Evolutionary conservation across 2,113 vertebrate genomes (phyloP), one percentile per base, ranked within the genome.

Genomic region (Pachycephala philippinensis): DNA sequence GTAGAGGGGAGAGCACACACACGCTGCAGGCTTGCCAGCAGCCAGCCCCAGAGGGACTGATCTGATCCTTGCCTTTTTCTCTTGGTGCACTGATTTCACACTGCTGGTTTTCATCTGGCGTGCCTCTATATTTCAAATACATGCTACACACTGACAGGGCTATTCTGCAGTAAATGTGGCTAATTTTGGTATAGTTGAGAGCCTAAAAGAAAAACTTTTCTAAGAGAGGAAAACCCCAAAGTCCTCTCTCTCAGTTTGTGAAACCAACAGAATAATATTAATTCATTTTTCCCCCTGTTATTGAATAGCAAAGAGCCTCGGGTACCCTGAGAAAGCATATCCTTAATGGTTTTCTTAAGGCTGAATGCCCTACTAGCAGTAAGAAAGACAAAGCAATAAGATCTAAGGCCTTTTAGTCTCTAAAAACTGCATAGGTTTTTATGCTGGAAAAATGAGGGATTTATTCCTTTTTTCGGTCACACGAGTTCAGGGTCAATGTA

Each of bases 381-480:
- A 84, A 77, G 87, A 94, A 88, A 96, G 91, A 97, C 96, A 97
- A 97, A 97, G 92, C 82, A 88, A 24, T 45, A 60, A 97, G 96
- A 96, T 97, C 95, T 97, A 95, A 97, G 91, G 87, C 75, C 82
- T 93, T 89, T 96, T 68, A 85, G 89, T 86, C 79, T 85, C 94
- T 64, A 80, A 70, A 94, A 97, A 90, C 49, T 24, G 49, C 89
- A 80, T 52, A 89, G 91, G 91, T 95, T 97, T 97, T 94, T 93
- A 96, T 91, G 95, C 84, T 81, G 89, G 84, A 95, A 97, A 97
- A 97, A 95, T 96, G 87, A 97, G 89, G 94, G 95, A 95, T 97
- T 97, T 97, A 95, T 96, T 97, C 68, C 37, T 90, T 95, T 95
- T 93, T 92, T 89, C 0, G 0, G 78, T 81, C 76, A 86, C 89